A percentile compares a stretch with the other conserved stretches of the same genome.
phyloP scores from a whole-genome alignment of 2,888 invertebrate genomes.

The Temnothorax rugatulus region DNA sequence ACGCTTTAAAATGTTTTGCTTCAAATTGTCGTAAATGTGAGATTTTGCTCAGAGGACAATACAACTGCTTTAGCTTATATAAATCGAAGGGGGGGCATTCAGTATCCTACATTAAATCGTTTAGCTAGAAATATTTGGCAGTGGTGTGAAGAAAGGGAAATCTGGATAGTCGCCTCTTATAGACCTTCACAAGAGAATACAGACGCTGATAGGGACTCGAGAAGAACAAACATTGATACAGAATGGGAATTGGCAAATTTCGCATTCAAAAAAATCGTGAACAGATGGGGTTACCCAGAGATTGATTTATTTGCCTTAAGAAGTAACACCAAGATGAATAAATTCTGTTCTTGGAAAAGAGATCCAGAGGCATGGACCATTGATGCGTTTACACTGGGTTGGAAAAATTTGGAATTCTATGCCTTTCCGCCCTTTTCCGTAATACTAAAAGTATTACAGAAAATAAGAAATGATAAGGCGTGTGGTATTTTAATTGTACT shows the following conservation, averaged over 20 bases:
- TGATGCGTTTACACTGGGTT: background rate
- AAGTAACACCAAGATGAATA: background rate
- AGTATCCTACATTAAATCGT: background rate
- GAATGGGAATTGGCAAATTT: slow-evolving; percentile 14
- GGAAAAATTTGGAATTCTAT: background rate
- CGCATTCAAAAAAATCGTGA: background rate
- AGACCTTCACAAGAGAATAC: background rate
- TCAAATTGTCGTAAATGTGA: background rate
- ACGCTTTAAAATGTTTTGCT: background rate
- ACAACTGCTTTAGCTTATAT: slow-evolving; percentile 3
- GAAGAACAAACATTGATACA: background rate
- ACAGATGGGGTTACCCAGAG: background rate
- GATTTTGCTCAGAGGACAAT: background rate
- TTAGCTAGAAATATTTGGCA: slow-evolving; percentile 7
- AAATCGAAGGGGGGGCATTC: background rate
- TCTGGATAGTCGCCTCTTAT: background rate
- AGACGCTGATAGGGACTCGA: background rate
- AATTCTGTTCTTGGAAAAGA: background rate
- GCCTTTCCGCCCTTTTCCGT: background rate
- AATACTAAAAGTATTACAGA: background rate
- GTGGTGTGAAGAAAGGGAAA: background rate
- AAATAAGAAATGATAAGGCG: background rate
- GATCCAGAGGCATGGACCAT: background rate
- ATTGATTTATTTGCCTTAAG: slow-evolving; percentile 8
- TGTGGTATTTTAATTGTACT: background rate